These are phyloP conservation scores for Drosophila flavopinicola DNA, from an alignment of 2,888 invertebrate species.

Conservation along the genomic window DNA sequence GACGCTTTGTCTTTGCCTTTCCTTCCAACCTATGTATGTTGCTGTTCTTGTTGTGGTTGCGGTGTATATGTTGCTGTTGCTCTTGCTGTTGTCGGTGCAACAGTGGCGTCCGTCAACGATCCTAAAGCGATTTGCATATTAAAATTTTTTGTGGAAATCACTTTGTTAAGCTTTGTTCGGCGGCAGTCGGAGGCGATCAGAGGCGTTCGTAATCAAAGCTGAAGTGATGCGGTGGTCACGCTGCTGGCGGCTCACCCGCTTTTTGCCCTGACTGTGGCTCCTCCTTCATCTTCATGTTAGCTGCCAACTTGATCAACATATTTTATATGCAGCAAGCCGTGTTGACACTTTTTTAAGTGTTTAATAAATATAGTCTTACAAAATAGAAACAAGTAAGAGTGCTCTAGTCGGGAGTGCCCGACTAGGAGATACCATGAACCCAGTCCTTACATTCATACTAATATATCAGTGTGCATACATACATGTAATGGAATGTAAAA, in stretches of 20 bases:
- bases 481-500: no score
- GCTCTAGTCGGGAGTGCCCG: no score
- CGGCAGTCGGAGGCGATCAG: slow-evolving; percentile 70
- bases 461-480: no score
- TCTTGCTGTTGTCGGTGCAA: slow-evolving; percentile 42
- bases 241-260: slow-evolving; percentile 19
- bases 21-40: slow-evolving; percentile 18
- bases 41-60: slow-evolving; percentile 8
- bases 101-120: slow-evolving; percentile 75
- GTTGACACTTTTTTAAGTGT: slow-evolving; percentile 82
- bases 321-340: slow-evolving; percentile 77
- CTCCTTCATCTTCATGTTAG: slow-evolving; percentile 34
- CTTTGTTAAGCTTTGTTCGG: slow-evolving; percentile 74
- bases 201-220: slow-evolving; percentile 78
- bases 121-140: slow-evolving; percentile 76
- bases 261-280: slow-evolving; percentile 12
- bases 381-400: slow-evolving; percentile 69
- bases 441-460: no score
- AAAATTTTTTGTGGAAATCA: slow-evolving; percentile 67
- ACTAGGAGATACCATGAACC: no score
- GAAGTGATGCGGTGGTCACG: slow-evolving; percentile 62
- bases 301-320: slow-evolving; percentile 55
- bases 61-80: slow-evolving; percentile 22
- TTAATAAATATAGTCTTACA: slow-evolving; percentile 77
- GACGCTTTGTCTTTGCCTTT: slow-evolving; percentile 50